These are phyloP conservation scores for Venusia cambrica DNA, from an alignment of 2,888 invertebrate species.

Conservation along the genomic window DNA sequence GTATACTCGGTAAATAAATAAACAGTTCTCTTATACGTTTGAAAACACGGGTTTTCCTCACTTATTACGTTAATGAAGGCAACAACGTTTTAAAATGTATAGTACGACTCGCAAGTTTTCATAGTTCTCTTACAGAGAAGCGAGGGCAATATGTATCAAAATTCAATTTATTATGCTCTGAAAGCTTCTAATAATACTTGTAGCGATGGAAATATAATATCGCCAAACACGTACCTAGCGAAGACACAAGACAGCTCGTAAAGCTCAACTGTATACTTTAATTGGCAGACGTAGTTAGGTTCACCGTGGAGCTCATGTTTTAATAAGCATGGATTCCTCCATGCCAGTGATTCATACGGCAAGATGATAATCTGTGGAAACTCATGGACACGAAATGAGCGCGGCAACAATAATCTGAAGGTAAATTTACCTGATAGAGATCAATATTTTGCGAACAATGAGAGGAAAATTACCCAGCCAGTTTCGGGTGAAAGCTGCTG, in stretches of 20 bases:
- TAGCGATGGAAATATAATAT: too few relatives aligned
- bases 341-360: constrained; percentile 5
- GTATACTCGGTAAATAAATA: too few relatives aligned
- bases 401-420: constrained; percentile 13
- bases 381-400: constrained; percentile 15
- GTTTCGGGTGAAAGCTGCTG: constrained; percentile 7
- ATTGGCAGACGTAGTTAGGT: constrained; percentile 6
- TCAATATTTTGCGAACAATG: constrained; percentile 29
- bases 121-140: too few relatives aligned
- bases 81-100: too few relatives aligned
- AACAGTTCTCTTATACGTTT: too few relatives aligned
- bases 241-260: constrained; percentile 6
- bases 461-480: constrained; percentile 2
- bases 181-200: too few relatives aligned
- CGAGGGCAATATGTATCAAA: too few relatives aligned
- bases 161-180: too few relatives aligned
- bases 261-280: constrained; percentile 1
- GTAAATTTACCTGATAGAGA: constrained; percentile 15
- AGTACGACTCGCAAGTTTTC: too few relatives aligned
- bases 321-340: constrained; percentile 4
- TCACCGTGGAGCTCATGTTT: constrained; percentile 1
- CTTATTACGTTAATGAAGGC: too few relatives aligned
- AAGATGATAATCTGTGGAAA: constrained; percentile 15
- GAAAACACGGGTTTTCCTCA: too few relatives aligned
- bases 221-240: constrained; percentile 34